Conservation (phyloP, 1,140 invertebrate genomes). For the Saccostrea glomerata region DNA sequence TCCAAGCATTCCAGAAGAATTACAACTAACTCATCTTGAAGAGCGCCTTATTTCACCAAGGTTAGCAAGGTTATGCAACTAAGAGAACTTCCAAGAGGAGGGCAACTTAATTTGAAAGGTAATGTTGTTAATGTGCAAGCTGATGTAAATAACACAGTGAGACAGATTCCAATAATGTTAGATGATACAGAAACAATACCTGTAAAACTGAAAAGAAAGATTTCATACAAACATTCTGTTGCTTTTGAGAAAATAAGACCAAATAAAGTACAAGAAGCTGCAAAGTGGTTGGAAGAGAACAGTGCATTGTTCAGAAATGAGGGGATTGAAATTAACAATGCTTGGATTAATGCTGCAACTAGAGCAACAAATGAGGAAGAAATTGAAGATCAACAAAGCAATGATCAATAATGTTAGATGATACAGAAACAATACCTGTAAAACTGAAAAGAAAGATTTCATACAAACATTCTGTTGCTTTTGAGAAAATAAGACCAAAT, state of each 20-base stretch:
- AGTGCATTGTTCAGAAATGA: constrained; percentile 40
- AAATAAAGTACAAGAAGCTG: constrained; percentile 32
- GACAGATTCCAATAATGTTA: constrained; percentile 10
- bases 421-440: constrained; percentile 45
- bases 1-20: constrained; percentile 14
- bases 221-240: constrained; percentile 40
- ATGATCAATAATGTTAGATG: background rate
- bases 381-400: too few species aligned
- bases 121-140: constrained; percentile 40
- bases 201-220: constrained; percentile 50
- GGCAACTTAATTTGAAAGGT: background rate
- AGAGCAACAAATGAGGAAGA: too few species aligned
- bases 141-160: constrained; percentile 43
- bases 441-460: constrained; percentile 49
- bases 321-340: constrained; percentile 24
- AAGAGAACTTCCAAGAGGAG: background rate
- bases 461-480: constrained; percentile 42
- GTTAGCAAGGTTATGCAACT: background rate
- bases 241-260: constrained; percentile 49
- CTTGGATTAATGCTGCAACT: too few species aligned
- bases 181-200: constrained; percentile 44
- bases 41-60: too few species aligned
- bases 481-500: constrained; percentile 47
- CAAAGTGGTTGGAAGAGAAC: constrained; percentile 39
- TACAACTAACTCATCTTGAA: background rate